These are phyloP conservation scores for Pollenia amentaria DNA, from an alignment of 2,888 invertebrate genomes.

Conservation along the genomic window DNA sequence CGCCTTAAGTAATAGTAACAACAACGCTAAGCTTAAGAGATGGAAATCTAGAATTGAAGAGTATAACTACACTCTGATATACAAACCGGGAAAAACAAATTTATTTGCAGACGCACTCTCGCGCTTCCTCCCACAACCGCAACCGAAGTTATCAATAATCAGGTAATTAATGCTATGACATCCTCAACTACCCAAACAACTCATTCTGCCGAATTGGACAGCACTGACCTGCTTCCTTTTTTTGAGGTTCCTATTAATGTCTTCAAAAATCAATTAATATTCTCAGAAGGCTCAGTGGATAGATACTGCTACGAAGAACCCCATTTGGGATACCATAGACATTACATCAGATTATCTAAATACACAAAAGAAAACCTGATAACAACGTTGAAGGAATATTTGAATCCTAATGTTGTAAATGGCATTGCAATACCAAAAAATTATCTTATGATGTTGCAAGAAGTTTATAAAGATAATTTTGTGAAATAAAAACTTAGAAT, in stretches of 20 bases:
- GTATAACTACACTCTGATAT: conserved; percentile 64
- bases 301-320: conserved; percentile 16
- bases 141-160: background rate
- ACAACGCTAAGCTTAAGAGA: conserved; percentile 50
- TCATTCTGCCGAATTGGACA: conserved; percentile 71
- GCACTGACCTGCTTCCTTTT: conserved; percentile 65
- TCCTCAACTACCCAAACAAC: conserved; percentile 7
- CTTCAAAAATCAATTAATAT: conserved; percentile 66
- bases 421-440: background rate
- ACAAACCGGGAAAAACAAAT: conserved; percentile 60
- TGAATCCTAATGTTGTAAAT: conserved; percentile 1
- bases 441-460: too few relatives aligned
- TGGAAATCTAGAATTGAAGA: conserved; percentile 71
- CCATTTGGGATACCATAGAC: conserved; percentile 32
- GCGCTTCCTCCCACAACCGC: conserved; percentile 22
- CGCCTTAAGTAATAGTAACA: conserved; percentile 27
- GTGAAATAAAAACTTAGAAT: too few relatives aligned
- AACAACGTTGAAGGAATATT: conserved; percentile 31
- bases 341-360: conserved; percentile 5
- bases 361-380: conserved; percentile 24
- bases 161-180: conserved; percentile 8
- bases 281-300: conserved; percentile 31
- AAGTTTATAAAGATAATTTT: too few relatives aligned
- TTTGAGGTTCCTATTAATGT: conserved; percentile 58
- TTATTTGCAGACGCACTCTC: conserved; percentile 70